Evolutionary conservation across 2,888 invertebrate species (phyloP), one percentile per base, ranked within the genome.

Genomic region (Pollenia amentaria): DNA sequence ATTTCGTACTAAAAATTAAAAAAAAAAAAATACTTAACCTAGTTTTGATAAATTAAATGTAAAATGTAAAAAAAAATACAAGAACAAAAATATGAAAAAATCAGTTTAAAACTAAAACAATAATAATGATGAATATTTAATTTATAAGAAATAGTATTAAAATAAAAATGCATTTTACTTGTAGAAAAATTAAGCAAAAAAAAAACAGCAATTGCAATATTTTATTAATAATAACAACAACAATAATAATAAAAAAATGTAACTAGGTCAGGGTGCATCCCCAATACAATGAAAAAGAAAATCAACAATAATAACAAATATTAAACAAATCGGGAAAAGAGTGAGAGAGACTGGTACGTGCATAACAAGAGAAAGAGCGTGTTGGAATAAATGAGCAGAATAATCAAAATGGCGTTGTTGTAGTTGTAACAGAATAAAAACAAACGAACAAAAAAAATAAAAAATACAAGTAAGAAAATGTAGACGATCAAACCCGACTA

Each of bases 181-280:
- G 46, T 62, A 67, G 69, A 60, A 80, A 67, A 51, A 64, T 72
- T 70, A 65, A 38, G 48, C 55, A 51, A 73, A 72, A 83, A 55
- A 53, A 78, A 73, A 70, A 70, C 62, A 78, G 11, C 16, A 83
- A 83, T 83, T 88, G 85, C 87, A 87, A 79, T 84, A 84, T 72
- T 29, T 29, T 29, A 64, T 84, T 83, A 76, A 85, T 73, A 91
- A 89, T 89, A 60, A 83, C 64, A 88, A 84, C 64, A 72, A 55
- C 16, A 77, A 62, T 38, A 77, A 78, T 38, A 82, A 64, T 18
- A 82, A 89, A 89, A 87, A 88, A 88, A 89, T 90, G 90, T 90
- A 92, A 92, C 90, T 92, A 90, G 92, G 92, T 92, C 92, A 92
- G 92, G 92, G 92, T 91, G 90, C 91, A 91, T 89, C 90, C 89